phyloP scores from a whole-genome alignment of 2,113 vertebrate species.

The Chiloscyllium plagiosum region DNA sequence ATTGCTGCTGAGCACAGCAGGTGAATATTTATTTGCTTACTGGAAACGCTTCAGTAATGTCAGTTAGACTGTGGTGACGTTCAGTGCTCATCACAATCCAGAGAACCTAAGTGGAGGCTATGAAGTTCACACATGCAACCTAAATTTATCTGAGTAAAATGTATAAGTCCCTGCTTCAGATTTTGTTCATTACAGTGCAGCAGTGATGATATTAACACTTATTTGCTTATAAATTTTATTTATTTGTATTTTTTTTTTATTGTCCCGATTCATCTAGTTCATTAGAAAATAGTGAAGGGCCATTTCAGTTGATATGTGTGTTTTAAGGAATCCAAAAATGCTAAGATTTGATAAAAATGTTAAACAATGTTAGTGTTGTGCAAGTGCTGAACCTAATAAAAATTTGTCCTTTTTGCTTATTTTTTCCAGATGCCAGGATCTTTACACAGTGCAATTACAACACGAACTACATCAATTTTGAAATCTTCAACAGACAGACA shows the following conservation, averaged over 20 bases:
- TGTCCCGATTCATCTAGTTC: not conserved
- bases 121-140: not conserved
- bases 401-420: constrained; percentile 37
- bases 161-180: not conserved
- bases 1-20: not conserved
- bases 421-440: constrained; percentile 50
- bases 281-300: not conserved
- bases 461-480: constrained; percentile 51
- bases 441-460: constrained; percentile 53
- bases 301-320: not conserved
- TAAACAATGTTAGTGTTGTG: not conserved
- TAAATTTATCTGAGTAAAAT: not conserved
- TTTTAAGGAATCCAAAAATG: not conserved
- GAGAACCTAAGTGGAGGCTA: not conserved
- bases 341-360: not conserved
- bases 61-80: not conserved
- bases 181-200: not conserved
- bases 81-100: not conserved
- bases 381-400: not conserved
- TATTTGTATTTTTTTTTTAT: not conserved
- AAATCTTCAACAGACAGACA: constrained; percentile 42
- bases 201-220: not conserved
- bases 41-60: not conserved
- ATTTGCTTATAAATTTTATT: not conserved
- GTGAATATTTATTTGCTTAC: not conserved